Conservation (phyloP, 2,797 vertebrate genomes). For the Nasua narica region DNA sequence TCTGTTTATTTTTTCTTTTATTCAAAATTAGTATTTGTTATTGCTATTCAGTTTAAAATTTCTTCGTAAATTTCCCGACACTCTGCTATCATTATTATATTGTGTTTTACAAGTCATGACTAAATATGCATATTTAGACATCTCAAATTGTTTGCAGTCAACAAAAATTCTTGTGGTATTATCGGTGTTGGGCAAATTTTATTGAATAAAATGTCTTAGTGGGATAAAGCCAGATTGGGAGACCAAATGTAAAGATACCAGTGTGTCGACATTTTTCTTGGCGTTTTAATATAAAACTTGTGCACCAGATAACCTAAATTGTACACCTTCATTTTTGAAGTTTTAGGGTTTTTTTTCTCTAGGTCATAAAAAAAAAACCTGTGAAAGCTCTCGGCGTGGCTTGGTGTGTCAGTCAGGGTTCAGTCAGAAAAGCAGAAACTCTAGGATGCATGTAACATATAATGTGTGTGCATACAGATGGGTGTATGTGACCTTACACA, state of each 20-base stretch:
- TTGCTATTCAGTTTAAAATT: conserved; percentile 37
- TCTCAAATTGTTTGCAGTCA: neutral
- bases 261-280: neutral
- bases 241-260: neutral
- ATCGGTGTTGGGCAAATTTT: neutral
- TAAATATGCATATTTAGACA: neutral
- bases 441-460: neutral
- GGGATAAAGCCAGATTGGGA: neutral
- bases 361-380: neutral
- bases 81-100: neutral
- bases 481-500: neutral
- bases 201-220: neutral
- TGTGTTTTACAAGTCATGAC: accelerated
- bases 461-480: neutral
- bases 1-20: neutral
- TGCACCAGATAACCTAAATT: neutral
- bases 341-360: neutral
- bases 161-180: accelerated
- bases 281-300: neutral
- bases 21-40: neutral
- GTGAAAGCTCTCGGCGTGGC: neutral
- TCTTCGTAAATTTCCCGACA: neutral
- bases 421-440: neutral
- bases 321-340: neutral
- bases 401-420: neutral